phyloP scores from a whole-genome alignment of 23 tunicate species.

The Ciona savignyi region DNA sequence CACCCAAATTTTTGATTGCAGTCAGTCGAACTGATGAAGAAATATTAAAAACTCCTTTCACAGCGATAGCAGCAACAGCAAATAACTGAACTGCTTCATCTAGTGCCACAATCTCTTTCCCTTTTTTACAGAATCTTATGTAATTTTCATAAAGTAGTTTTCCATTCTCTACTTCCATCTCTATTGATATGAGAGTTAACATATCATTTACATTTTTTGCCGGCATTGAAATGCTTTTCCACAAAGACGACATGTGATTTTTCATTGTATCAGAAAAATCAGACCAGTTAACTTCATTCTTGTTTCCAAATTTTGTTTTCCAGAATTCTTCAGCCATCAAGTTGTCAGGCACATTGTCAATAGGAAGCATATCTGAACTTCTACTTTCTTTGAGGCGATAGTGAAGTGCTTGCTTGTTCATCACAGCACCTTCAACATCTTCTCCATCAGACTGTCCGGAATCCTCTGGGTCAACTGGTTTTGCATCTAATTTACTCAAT shows the following conservation, averaged over 20 bases:
- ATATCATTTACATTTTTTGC: conserved; percentile 25
- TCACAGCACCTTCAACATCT: conserved; percentile 1
- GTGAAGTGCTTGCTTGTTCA: conserved; percentile 70
- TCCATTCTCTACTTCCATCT: conserved; percentile 19
- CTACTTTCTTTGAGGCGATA: conserved; percentile 24
- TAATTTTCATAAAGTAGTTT: conserved; percentile 13
- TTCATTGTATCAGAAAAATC: conserved; percentile 5
- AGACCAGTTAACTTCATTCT: conserved; percentile 35
- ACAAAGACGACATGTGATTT: conserved; percentile 22
- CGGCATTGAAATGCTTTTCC: conserved; percentile 37
- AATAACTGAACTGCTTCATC: conserved; percentile 61
- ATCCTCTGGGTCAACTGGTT: conserved; percentile 3
- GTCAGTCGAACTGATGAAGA: conserved; percentile 65
- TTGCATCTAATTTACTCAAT: conserved; percentile 9
- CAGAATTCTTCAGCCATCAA: conserved; percentile 39
- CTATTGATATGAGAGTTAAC: conserved; percentile 20
- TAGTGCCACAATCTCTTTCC: conserved; percentile 48
- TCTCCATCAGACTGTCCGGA: not conserved
- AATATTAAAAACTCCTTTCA: conserved; percentile 66
- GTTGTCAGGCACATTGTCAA: conserved; percentile 7
- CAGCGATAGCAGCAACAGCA: conserved; percentile 68
- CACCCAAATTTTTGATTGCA: conserved; percentile 67
- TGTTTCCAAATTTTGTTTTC: conserved; percentile 48
- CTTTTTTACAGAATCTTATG: conserved; percentile 58
- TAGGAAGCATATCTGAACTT: conserved; percentile 12